These are phyloP conservation scores for Asteroscopus sphinx DNA, from an alignment of 2,888 invertebrate species.

Conservation along the genomic window DNA sequence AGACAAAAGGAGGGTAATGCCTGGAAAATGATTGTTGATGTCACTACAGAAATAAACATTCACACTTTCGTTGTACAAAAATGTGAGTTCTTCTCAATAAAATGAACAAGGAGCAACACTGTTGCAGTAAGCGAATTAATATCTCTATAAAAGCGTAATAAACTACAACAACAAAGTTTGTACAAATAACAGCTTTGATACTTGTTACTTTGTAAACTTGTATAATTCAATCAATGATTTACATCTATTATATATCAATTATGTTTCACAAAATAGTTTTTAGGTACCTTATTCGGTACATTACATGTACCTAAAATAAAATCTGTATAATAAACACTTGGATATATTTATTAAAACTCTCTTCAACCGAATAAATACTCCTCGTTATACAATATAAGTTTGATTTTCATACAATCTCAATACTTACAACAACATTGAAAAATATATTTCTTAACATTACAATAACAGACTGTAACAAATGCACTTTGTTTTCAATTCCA, in stretches of 20 bases:
- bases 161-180: conserved; percentile 59
- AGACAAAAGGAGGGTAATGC: conserved; percentile 32
- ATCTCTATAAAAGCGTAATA: conserved; percentile 63
- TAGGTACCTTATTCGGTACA: conserved; percentile 38
- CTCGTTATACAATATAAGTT: conserved; percentile 59
- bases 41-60: conserved; percentile 66
- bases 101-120: conserved; percentile 43
- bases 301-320: conserved; percentile 55
- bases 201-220: conserved; percentile 58
- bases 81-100: conserved; percentile 40
- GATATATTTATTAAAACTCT: conserved; percentile 57
- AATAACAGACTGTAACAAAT: conserved; percentile 78
- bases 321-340: conserved; percentile 59
- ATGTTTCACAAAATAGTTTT: conserved; percentile 54
- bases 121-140: conserved; percentile 44
- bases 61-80: conserved; percentile 56
- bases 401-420: conserved; percentile 50
- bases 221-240: conserved; percentile 53
- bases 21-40: conserved; percentile 70
- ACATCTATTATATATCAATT: conserved; percentile 36
- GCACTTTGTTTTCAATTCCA: conserved; percentile 79
- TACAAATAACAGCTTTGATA: conserved; percentile 57
- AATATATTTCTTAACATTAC: conserved; percentile 71
- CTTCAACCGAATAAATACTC: conserved; percentile 73
- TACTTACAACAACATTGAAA: conserved; percentile 70